These are phyloP conservation scores for Choloepus hoffmanni DNA, from an alignment of 2,113 vertebrate species.

Conservation along the genomic window DNA sequence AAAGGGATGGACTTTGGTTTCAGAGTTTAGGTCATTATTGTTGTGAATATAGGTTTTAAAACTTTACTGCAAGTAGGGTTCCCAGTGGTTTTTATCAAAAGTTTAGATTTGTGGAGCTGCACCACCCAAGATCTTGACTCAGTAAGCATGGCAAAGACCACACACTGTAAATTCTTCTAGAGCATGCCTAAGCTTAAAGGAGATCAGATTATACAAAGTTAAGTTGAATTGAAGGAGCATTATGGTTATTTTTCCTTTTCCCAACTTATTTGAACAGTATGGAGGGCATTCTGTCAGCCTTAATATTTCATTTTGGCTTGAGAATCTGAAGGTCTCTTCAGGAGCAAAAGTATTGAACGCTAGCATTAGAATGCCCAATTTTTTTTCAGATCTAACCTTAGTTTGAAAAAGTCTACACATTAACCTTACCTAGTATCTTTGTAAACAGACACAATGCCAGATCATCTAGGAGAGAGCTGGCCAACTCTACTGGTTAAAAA, in stretches of 20 bases:
- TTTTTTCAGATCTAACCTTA: not conserved
- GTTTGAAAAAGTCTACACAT: not conserved
- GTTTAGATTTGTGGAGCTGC: not conserved
- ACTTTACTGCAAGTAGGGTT: not conserved
- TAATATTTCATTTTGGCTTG: not conserved
- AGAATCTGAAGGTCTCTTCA: not conserved
- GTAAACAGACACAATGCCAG: not conserved
- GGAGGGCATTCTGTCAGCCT: not conserved
- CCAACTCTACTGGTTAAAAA: not conserved
- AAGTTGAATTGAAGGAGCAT: not conserved
- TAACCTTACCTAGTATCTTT: not conserved
- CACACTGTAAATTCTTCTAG: constrained; percentile 48
- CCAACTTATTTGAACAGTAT: not conserved
- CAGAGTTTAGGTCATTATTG: not conserved
- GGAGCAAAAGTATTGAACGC: not conserved
- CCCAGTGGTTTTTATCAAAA: not conserved
- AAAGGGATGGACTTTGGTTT: not conserved
- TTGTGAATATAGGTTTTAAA: not conserved
- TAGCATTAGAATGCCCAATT: not conserved
- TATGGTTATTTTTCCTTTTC: constrained; percentile 26
- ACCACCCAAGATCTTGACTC: not conserved
- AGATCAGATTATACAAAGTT: not conserved
- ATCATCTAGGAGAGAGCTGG: not conserved
- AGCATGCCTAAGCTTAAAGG: not conserved
- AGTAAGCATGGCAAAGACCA: not conserved